phyloP scores from a whole-genome alignment of 2,888 invertebrate genomes.

The Sminthurides aquaticus region DNA sequence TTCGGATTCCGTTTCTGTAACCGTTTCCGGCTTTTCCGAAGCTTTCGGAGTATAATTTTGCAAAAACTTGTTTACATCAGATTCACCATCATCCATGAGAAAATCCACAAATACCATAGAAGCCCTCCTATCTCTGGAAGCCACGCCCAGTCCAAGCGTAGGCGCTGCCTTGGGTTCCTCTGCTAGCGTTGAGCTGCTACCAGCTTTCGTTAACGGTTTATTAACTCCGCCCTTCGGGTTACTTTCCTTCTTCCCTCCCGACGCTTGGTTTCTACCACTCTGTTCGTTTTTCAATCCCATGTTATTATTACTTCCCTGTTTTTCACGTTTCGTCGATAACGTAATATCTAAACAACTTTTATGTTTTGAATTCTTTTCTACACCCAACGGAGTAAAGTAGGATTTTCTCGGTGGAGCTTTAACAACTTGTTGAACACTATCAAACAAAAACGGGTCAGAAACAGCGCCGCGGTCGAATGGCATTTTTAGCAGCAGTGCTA shows the following conservation, averaged over 20 bases:
- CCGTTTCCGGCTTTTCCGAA: not conserved
- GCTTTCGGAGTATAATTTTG: constrained; percentile 10
- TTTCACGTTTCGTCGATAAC: not conserved
- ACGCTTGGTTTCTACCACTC: not conserved
- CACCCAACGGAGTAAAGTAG: not conserved
- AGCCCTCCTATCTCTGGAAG: constrained; percentile 12
- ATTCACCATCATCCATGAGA: constrained; percentile 13
- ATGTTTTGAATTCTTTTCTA: not conserved
- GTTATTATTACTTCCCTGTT: not conserved
- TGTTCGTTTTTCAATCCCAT: not conserved
- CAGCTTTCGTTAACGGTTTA: too few relatives aligned
- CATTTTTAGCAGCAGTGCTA: not conserved
- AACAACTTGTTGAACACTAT: not conserved
- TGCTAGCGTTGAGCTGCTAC: too few relatives aligned
- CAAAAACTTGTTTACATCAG: constrained; percentile 1
- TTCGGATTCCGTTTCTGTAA: not conserved
- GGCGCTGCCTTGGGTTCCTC: too few relatives aligned
- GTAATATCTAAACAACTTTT: not conserved
- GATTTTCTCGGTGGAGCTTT: not conserved
- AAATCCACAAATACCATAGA: constrained; percentile 22
- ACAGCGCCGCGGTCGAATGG: not conserved
- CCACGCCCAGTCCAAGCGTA: not conserved
- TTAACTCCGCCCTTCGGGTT: too few relatives aligned
- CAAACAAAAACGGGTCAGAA: constrained; percentile 1
- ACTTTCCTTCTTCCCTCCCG: too few relatives aligned